Evolutionary conservation across 2,797 vertebrate species (phyloP).

Genomic region (Selene dorsalis): DNA sequence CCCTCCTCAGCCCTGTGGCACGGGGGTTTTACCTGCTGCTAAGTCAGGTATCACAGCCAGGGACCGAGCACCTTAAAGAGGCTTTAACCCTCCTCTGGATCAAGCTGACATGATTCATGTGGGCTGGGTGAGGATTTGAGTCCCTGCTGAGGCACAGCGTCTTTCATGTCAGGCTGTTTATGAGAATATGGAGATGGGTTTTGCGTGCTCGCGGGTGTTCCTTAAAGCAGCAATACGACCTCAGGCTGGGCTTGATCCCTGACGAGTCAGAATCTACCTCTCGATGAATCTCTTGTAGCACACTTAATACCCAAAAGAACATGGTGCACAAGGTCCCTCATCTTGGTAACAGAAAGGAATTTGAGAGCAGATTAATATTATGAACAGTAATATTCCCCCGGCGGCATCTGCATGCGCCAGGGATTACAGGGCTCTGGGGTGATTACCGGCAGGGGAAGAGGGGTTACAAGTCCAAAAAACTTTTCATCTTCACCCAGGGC

Average conservation of each 20-base stretch:
- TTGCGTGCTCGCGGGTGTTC: slow-evolving; percentile 79
- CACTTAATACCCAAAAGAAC: slow-evolving; percentile 87
- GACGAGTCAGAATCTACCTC: slow-evolving; percentile 86
- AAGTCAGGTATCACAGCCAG: slow-evolving; percentile 83
- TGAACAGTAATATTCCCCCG: slow-evolving; percentile 92
- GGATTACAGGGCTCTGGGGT: slow-evolving; percentile 92
- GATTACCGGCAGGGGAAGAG: slow-evolving; percentile 89
- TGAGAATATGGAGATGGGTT: slow-evolving; percentile 83
- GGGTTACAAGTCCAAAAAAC: slow-evolving; percentile 86
- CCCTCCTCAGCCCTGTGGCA: slow-evolving; percentile 68
- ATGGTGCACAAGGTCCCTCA: slow-evolving; percentile 81
- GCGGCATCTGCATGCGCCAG: slow-evolving; percentile 87
- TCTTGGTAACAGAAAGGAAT: slow-evolving; percentile 87
- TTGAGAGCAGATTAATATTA: slow-evolving; percentile 91
- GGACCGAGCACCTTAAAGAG: slow-evolving; percentile 83
- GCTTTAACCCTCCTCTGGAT: slow-evolving; percentile 83
- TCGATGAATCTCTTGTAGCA: slow-evolving; percentile 89
- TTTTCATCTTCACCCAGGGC: slow-evolving; percentile 81
- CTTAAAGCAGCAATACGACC: slow-evolving; percentile 84
- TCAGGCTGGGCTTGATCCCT: slow-evolving; percentile 84
- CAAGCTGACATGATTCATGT: slow-evolving; percentile 82
- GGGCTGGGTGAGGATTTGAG: slow-evolving; percentile 80
- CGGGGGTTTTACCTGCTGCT: slow-evolving; percentile 79
- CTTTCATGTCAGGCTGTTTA: slow-evolving; percentile 84
- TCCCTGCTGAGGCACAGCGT: slow-evolving; percentile 74